Base-by-base conservation (phyloP, 1,140 invertebrate genomes). In the Chrysoperla carnea region DNA sequence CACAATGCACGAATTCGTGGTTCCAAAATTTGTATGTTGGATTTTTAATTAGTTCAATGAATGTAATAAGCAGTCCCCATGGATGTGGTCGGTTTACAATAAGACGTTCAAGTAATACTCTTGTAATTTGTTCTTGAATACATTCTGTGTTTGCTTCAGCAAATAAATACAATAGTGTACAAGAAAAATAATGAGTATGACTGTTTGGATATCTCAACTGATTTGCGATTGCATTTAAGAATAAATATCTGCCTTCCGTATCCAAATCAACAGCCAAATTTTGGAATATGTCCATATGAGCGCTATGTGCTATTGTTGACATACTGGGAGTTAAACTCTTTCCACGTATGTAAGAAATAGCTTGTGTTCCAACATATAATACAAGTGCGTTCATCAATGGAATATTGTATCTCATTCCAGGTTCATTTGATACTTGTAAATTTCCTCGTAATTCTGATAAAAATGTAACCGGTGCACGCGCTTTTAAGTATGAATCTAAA, bases 281-380 rank as follows among this genome's bases (percentile, higher is more conserved):
- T 64, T 99, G 93, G 71, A 99, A 99, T 45, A 99, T 98, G 57
- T 99, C 95, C 92, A 98, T 98, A 57, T 96, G 93, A 1, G 93
- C 82, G 14, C 91, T 93, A 56, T 98, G 92, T 6, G 86, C 87
- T 45, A 99, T 96, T 1, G 92, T 97, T 12, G 84, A 79, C 77
- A 95, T 95, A 53, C 83, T 95, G 1, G 94, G 92, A 6, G 85
- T 82, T 46, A 84, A 80, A 27, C 84, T 82, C 62, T 92, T 91
- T 46, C 73, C 75, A 37, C 86, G 75, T 43, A 93, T 92, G 43
- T 83, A 76, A 6, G 76, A 70, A 48, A 99, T 97, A 0, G 95
- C 95, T 61, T 95, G 87, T 0, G 86, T 93, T 8, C 95, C 95
- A 31, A 99, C 93, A 59, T 99, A 97, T 50, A 99, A 67, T 9